Conservation (phyloP, 53 echinoderm and acorn worm species). For the Astropecten irregularis region DNA sequence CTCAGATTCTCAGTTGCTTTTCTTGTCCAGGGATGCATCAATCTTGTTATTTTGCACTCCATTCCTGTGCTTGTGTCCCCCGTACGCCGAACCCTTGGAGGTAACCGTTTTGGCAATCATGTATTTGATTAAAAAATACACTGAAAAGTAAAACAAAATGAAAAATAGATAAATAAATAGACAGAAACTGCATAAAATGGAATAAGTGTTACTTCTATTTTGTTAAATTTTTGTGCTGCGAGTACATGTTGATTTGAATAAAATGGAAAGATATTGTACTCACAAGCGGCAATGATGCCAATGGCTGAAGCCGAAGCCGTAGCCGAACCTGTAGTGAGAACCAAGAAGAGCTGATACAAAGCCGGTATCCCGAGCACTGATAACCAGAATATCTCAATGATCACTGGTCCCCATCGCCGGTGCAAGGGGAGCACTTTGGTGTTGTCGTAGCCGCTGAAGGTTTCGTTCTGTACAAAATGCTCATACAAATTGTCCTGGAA, state of each 20-base stretch:
- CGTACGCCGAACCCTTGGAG: slow-evolving; percentile 59
- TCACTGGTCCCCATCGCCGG: slow-evolving; percentile 48
- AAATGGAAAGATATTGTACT: not conserved
- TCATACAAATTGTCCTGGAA: slow-evolving; percentile 69
- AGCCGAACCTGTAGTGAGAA: slow-evolving; percentile 65
- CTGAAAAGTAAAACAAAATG: slow-evolving; percentile 12
- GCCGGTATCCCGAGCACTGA: slow-evolving; percentile 58
- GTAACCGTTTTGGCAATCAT: slow-evolving; percentile 54
- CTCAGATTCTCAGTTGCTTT: not conserved
- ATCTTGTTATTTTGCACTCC: not conserved
- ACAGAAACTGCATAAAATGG: not conserved
- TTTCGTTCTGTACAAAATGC: slow-evolving; percentile 74
- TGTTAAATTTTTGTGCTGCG: too few relatives aligned
- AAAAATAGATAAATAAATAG: not conserved
- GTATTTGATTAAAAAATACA: slow-evolving; percentile 32
- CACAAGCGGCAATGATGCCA: slow-evolving; percentile 12
- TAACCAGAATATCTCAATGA: slow-evolving; percentile 76
- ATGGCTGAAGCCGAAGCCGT: slow-evolving; percentile 1
- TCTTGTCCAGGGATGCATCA: not conserved
- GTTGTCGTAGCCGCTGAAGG: slow-evolving; percentile 72
- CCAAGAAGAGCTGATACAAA: slow-evolving; percentile 54
- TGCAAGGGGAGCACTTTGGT: slow-evolving; percentile 34
- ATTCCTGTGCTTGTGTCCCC: slow-evolving; percentile 25
- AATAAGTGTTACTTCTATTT: too few relatives aligned
- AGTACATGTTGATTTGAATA: too few relatives aligned